Conservation (phyloP, 2,888 invertebrate species). For the Oxyteleia sp. region DNA sequence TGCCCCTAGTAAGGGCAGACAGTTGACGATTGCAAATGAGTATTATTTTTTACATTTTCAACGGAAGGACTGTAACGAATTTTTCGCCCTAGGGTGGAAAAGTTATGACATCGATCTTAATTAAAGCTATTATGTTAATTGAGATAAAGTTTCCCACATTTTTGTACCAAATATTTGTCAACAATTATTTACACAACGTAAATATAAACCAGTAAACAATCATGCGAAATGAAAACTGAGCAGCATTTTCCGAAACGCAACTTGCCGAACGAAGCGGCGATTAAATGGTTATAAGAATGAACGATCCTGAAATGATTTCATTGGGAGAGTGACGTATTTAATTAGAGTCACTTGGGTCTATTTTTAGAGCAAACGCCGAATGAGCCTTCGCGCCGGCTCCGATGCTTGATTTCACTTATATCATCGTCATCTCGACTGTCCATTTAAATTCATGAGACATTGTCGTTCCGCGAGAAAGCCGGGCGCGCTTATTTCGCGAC, state of each 20-base stretch:
- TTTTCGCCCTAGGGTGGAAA: too few relatives aligned
- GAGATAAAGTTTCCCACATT: too few relatives aligned
- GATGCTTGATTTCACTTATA: constrained; percentile 62
- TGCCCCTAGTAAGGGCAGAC: too few relatives aligned
- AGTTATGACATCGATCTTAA: too few relatives aligned
- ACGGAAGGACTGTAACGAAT: too few relatives aligned
- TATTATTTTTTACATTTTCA: too few relatives aligned
- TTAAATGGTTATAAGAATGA: constrained; percentile 23
- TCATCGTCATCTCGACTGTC: constrained; percentile 61
- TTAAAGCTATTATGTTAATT: too few relatives aligned
- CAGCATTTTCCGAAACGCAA: not conserved
- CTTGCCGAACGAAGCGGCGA: constrained; percentile 1
- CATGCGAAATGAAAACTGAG: not conserved
- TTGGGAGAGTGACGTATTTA: constrained; percentile 59
- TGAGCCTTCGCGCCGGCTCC: constrained; percentile 22
- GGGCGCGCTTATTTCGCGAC: constrained; percentile 47
- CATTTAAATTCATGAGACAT: constrained; percentile 66
- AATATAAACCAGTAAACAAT: too few relatives aligned
- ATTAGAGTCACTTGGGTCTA: constrained; percentile 51
- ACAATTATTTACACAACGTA: too few relatives aligned
- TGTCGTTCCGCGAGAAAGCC: constrained; percentile 53
- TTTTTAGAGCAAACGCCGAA: constrained; percentile 50
- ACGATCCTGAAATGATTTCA: constrained; percentile 38
- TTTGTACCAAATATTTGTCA: too few relatives aligned
- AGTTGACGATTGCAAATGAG: too few relatives aligned